Base-by-base conservation (phyloP, 2,888 invertebrate genomes). In the Trachelus tabidus region DNA sequence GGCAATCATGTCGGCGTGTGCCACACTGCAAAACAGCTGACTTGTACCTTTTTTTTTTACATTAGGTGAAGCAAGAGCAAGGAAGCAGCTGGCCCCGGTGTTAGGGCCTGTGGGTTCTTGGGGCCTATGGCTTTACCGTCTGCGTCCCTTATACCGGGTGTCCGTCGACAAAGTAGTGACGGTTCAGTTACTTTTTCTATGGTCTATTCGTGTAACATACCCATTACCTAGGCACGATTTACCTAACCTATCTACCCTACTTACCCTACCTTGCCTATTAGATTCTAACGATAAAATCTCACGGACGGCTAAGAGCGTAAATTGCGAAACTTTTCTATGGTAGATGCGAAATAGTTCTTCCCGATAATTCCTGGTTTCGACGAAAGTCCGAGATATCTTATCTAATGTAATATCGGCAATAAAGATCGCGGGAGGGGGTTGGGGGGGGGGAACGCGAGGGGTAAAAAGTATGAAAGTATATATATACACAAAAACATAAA, bases 11-110 rank as follows among this genome's bases (percentile, higher is more conserved):
- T 73, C 75, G 81, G 81, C 83, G 81, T 83, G 85, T 84, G 83
- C 82, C 85, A 79, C 37, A 77, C 75, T 75, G 80, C 82, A 83
- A 87, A 87, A 88, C 87, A 88, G 88, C 87, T 88, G 88, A 88
- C 86, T 86, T 81, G 80, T 83, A 80, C 80, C 78, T 81, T 83
- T 84, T 81, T 76, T 78, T 79, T 78, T 69, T 56, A 73, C 68
- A 56, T 56, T 56, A 69, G 31, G 76, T 81, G 81, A 74, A 81
- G 81, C 87, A 86, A 87, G 82, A 85, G 86, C 56, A 80, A 83
- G 77, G 77, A 69, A 84, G 85, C 86, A 86, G 86, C 85, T 86
- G 86, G 85, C 77, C 31, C 68, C 56, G 56, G 56, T 56, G 56
- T 56, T 56, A 56, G 56, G 56, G 56, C 56, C 56, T 23, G 56